phyloP scores from a whole-genome alignment of 2,113 vertebrate genomes.

The Dolichotis patagonum region DNA sequence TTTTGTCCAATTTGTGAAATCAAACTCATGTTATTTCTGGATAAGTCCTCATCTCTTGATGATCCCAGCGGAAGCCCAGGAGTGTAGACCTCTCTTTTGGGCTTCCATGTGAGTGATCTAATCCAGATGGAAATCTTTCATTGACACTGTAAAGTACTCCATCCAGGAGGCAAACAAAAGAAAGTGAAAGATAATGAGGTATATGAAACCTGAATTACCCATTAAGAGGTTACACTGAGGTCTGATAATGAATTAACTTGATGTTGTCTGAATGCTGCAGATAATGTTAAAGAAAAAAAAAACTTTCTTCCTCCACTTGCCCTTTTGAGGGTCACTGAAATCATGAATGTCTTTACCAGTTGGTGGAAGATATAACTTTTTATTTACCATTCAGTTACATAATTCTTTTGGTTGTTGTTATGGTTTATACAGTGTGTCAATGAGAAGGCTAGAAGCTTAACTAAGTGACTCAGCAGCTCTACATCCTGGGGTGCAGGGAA shows the following conservation, averaged over 20 bases:
- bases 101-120: conserved; percentile 71
- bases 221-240: conserved; percentile 69
- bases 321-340: conserved; percentile 70
- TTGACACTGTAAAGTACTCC: conserved; percentile 64
- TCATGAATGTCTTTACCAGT: conserved; percentile 62
- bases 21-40: conserved; percentile 74
- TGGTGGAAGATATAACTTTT: conserved; percentile 46
- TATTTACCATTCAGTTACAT: conserved; percentile 31
- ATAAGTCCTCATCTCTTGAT: conserved; percentile 45
- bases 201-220: conserved; percentile 68
- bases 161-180: conserved; percentile 77
- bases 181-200: conserved; percentile 76
- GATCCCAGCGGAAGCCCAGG: conserved; percentile 59
- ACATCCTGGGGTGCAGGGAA: too few species aligned
- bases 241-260: conserved; percentile 75
- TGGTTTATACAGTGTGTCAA: too few species aligned
- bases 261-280: conserved; percentile 39
- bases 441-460: too few species aligned
- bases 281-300: conserved; percentile 56
- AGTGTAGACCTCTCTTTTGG: conserved; percentile 63
- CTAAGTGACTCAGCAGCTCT: too few species aligned
- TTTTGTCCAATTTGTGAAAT: conserved; percentile 68
- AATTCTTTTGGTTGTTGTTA: neutral
- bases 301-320: conserved; percentile 43
- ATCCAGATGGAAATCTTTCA: conserved; percentile 78